Percentiles rank a stretch among this genome's conserved stretches.
These are phyloP conservation scores for Micrasema minimum DNA, from an alignment of 1,140 invertebrate genomes.

Conservation along the genomic window DNA sequence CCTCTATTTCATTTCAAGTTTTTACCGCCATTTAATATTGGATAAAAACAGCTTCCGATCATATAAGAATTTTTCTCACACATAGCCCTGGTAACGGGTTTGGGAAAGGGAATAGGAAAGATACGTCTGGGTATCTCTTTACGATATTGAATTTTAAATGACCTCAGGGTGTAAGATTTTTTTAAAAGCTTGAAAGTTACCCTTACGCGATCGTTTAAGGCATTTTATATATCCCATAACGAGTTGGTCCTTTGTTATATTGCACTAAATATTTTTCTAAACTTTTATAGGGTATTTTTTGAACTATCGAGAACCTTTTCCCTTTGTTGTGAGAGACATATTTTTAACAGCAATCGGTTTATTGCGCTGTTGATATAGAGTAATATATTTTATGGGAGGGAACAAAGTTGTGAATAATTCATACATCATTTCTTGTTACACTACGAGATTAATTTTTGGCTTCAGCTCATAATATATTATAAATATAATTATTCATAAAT, in stretches of 20 bases:
- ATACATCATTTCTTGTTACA: not conserved
- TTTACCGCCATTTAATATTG: slow-evolving; percentile 8
- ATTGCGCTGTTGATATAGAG: slow-evolving; percentile 15
- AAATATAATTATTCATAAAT: no score
- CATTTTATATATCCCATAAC: no score
- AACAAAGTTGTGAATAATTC: slow-evolving; percentile 6
- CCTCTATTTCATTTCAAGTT: slow-evolving; percentile 15
- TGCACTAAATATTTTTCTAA: slow-evolving; percentile 12
- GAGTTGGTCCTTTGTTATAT: slow-evolving; percentile 14
- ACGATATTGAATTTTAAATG: slow-evolving; percentile 52
- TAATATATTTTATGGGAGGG: slow-evolving; percentile 9
- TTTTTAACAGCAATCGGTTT: slow-evolving; percentile 9
- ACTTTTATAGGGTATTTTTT: slow-evolving; percentile 24
- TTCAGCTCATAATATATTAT: no score
- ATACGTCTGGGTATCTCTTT: slow-evolving; percentile 32
- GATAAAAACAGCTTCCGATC: slow-evolving; percentile 22
- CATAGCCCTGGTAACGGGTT: not conserved
- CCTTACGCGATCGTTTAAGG: slow-evolving; percentile 4
- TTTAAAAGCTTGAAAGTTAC: not conserved
- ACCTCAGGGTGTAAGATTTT: slow-evolving; percentile 14
- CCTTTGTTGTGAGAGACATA: slow-evolving; percentile 15
- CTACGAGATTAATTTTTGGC: slow-evolving; percentile 22
- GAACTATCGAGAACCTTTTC: not conserved
- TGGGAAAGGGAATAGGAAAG: slow-evolving; percentile 14
- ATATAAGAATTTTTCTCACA: slow-evolving; percentile 13